Percentiles rank a stretch among this genome's conserved stretches.
Evolutionary conservation across 1,140 invertebrate genomes (phyloP).

Genomic region (Dinothrombium tinctorium): DNA sequence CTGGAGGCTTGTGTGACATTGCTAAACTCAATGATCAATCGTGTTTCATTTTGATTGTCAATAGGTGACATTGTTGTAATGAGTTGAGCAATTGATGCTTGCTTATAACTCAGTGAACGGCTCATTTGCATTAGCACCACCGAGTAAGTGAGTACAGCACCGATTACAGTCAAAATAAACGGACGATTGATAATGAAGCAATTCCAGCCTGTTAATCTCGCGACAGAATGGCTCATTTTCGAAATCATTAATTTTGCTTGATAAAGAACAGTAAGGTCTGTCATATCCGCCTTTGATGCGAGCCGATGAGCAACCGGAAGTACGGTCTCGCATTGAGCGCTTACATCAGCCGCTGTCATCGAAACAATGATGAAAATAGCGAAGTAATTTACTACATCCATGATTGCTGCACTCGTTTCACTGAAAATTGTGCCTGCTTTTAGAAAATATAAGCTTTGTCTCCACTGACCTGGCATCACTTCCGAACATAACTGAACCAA

Average conservation of each 20-base stretch:
- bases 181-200: conserved; percentile 1
- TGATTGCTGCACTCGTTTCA: not conserved
- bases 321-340: not conserved
- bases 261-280: not conserved
- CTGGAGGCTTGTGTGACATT: too few species aligned
- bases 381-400: not conserved
- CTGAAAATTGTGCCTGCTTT: not conserved
- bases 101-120: too few species aligned
- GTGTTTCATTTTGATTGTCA: too few species aligned
- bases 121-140: conserved; percentile 2
- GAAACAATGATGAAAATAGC: not conserved
- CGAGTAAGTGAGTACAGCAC: conserved; percentile 1
- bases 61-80: too few species aligned
- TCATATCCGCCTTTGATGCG: conserved; percentile 1
- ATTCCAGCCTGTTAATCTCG: conserved; percentile 2
- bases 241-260: conserved; percentile 2
- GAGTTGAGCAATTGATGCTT: too few species aligned
- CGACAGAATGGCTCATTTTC: not conserved
- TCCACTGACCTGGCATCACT: not conserved
- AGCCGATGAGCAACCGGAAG: not conserved
- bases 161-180: conserved; percentile 2
- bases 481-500: not conserved
- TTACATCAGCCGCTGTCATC: not conserved
- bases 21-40: too few species aligned
- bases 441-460: not conserved